Evolutionary conservation across 1,140 invertebrate genomes (phyloP).

Genomic region (roundworm (Caenorhabditis elegans)): WBcel235 BX284606.5:7533001-7533500

Average conservation of each 20-base stretch:
- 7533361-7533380: not conserved
- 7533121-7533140: not conserved
- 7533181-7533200: conserved; percentile 10
- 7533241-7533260: no score
- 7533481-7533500: not conserved
- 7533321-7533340: not conserved
- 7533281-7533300: not conserved
- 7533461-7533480: no score
- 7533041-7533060: not conserved
- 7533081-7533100: conserved; percentile 11
- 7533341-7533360: not conserved
- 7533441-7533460: not conserved
- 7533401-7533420: not conserved
- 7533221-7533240: no score
- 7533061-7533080: not conserved
- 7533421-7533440: not conserved
- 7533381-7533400: not conserved
- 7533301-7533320: not conserved
- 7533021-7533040: no score
- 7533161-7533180: not conserved
- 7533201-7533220: not conserved
- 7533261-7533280: not conserved
- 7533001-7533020: not conserved
- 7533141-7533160: not conserved
- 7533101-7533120: conserved; percentile 15